These are phyloP conservation scores for Aspidoscelis tigris DNA, from an alignment of 2,113 vertebrate genomes.

Conservation along the genomic window DNA sequence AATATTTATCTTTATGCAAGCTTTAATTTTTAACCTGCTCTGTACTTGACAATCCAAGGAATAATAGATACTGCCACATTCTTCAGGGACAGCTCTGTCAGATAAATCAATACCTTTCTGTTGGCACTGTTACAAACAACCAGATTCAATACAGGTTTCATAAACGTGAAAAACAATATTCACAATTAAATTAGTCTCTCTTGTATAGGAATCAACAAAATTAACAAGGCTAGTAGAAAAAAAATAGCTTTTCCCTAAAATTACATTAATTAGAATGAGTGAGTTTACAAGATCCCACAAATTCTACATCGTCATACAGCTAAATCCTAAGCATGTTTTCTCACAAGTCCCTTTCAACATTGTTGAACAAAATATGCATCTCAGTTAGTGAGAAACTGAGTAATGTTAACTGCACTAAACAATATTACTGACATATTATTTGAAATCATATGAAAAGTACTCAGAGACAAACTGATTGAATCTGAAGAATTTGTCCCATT, in stretches of 20 bases:
- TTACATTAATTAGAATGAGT: slow-evolving; percentile 45
- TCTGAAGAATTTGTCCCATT: slow-evolving; percentile 42
- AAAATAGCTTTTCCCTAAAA: slow-evolving; percentile 30
- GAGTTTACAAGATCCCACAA: slow-evolving; percentile 37
- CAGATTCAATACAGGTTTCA: slow-evolving; percentile 47
- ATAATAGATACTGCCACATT: slow-evolving; percentile 64
- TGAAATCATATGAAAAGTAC: slow-evolving; percentile 32
- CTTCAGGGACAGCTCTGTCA: slow-evolving; percentile 48
- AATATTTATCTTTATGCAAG: slow-evolving; percentile 49
- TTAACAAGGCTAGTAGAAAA: slow-evolving; percentile 30
- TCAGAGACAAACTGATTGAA: slow-evolving; percentile 12
- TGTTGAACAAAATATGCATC: slow-evolving; percentile 14
- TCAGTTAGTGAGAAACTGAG: not conserved
- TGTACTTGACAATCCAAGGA: slow-evolving; percentile 52
- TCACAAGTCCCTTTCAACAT: not conserved
- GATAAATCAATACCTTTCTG: slow-evolving; percentile 59
- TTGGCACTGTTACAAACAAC: slow-evolving; percentile 43
- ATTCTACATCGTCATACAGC: not conserved
- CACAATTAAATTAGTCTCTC: slow-evolving; percentile 21
- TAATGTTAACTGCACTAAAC: slow-evolving; percentile 35
- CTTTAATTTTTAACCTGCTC: slow-evolving; percentile 48
- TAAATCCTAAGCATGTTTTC: slow-evolving; percentile 8
- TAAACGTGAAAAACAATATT: slow-evolving; percentile 40
- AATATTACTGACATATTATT: slow-evolving; percentile 15
- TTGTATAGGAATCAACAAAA: slow-evolving; percentile 39